Evolutionary conservation across 2,113 vertebrate species (phyloP).

Genomic region (Grammomys surdaster): DNA sequence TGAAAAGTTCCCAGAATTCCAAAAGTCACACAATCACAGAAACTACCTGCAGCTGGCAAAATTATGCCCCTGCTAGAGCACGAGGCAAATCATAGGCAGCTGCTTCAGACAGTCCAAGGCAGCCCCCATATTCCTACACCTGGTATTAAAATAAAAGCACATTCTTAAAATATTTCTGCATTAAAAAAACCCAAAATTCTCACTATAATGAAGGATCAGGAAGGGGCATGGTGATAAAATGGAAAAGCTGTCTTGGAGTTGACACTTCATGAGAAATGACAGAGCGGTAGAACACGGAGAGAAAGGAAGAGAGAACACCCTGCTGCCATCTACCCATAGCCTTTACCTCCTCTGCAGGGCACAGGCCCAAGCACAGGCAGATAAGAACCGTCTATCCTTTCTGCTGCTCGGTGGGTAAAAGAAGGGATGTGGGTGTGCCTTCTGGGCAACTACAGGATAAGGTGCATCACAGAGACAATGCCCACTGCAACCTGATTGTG

Average conservation of each 20-base stretch:
- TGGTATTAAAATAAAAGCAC: too few relatives aligned
- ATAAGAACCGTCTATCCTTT: not conserved
- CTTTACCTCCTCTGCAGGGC: conserved; percentile 45
- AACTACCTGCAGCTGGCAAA: too few relatives aligned
- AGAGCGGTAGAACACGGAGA: not conserved
- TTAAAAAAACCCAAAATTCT: too few relatives aligned
- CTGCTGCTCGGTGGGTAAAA: not conserved
- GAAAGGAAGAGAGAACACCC: not conserved
- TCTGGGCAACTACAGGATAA: not conserved
- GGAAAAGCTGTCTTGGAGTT: not conserved
- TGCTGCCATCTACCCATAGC: rapidly evolving
- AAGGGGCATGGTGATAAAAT: not conserved
- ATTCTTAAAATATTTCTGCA: too few relatives aligned
- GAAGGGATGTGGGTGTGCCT: not conserved
- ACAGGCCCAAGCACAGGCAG: not conserved
- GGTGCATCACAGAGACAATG: conserved; percentile 58
- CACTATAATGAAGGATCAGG: not conserved
- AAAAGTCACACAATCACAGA: too few relatives aligned
- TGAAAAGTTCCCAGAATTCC: too few relatives aligned
- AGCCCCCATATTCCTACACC: too few relatives aligned
- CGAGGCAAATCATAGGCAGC: too few relatives aligned
- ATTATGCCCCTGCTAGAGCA: too few relatives aligned
- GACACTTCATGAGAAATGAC: not conserved
- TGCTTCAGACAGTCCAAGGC: too few relatives aligned
- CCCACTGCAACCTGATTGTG: conserved; percentile 56